These are phyloP conservation scores for Hybognathus amarus DNA, from an alignment of 2,797 vertebrate genomes.

Conservation along the genomic window DNA sequence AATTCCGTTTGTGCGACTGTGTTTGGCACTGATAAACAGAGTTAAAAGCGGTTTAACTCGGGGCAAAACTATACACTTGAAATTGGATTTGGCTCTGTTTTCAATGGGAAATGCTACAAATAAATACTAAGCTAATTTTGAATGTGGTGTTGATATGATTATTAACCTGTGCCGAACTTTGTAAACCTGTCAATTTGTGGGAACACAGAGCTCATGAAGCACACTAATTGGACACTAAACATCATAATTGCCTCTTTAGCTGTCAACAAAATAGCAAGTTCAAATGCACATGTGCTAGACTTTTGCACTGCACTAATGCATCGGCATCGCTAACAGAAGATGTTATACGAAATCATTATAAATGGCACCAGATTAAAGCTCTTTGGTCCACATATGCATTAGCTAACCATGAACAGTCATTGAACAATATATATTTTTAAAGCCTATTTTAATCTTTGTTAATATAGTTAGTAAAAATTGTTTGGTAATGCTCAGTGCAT, in stretches of 20 bases:
- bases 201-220: neutral
- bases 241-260: conserved; percentile 33
- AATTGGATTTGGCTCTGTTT: conserved; percentile 30
- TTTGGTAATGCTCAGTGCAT: neutral
- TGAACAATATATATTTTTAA: too few species aligned
- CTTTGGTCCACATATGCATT: too few species aligned
- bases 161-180: conserved; percentile 10
- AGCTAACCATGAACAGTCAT: neutral
- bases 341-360: neutral
- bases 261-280: conserved; percentile 10
- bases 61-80: conserved; percentile 30
- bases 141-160: conserved; percentile 22
- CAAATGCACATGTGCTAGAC: conserved; percentile 11
- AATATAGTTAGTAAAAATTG: too few species aligned
- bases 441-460: too few species aligned
- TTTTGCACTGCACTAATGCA: conserved; percentile 8
- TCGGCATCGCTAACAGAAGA: neutral
- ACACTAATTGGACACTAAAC: conserved; percentile 31
- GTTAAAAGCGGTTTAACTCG: conserved; percentile 39
- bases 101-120: neutral
- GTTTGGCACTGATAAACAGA: conserved; percentile 46
- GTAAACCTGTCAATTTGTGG: conserved; percentile 30
- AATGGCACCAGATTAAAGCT: neutral
- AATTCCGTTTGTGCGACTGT: conserved; percentile 39
- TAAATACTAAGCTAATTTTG: neutral